Conservation (phyloP, 2,888 invertebrate genomes). For the Gnatocerus cornutus region DNA sequence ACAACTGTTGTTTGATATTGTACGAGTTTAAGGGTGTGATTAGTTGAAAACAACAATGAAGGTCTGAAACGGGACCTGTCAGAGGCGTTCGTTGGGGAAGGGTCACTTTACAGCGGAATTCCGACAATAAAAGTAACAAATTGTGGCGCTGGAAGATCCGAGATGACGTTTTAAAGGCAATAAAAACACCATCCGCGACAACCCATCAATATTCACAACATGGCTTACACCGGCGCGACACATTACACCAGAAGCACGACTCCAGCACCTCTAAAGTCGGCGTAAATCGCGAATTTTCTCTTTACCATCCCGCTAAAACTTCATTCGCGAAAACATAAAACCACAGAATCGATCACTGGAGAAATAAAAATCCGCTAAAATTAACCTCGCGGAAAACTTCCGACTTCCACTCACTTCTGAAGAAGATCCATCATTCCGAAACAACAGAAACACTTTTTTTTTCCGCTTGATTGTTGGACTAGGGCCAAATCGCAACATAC, state of each 20-base stretch:
- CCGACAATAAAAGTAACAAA: conserved; percentile 23
- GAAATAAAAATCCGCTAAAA: conserved; percentile 10
- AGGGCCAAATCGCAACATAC: conserved; percentile 15
- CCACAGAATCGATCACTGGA: conserved; percentile 1
- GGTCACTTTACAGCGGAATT: neutral
- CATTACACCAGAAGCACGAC: neutral
- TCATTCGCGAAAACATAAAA: conserved; percentile 2
- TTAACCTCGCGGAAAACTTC: conserved; percentile 18
- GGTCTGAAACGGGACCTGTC: too few relatives aligned
- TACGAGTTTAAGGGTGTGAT: conserved; percentile 7
- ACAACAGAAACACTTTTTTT: conserved; percentile 5
- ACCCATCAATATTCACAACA: conserved; percentile 24
- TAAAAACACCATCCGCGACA: conserved; percentile 11
- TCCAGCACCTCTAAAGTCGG: neutral
- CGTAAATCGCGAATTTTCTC: conserved; percentile 11
- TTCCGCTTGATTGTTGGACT: conserved; percentile 9
- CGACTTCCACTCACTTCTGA: neutral
- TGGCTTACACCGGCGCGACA: conserved; percentile 16
- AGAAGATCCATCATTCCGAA: conserved; percentile 21
- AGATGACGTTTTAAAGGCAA: conserved; percentile 16
- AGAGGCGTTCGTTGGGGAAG: too few relatives aligned
- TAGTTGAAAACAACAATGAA: conserved; percentile 1
- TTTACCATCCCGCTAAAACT: neutral
- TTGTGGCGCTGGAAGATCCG: neutral
- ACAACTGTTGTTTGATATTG: conserved; percentile 13